Conservation (phyloP, 2,888 invertebrate genomes). For the Monochamus alternatus region DNA sequence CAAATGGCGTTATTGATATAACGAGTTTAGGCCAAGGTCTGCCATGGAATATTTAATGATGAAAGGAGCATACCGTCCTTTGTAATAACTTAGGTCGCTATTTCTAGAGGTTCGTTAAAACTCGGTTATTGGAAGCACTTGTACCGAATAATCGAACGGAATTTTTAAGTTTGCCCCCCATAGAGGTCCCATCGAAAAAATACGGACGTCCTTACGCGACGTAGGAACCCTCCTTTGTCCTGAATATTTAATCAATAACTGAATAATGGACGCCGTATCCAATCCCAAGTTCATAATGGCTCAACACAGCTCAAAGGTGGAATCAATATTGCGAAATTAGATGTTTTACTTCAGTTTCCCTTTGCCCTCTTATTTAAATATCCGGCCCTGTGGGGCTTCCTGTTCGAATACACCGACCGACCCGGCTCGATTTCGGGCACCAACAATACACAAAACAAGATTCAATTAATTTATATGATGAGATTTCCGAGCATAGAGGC, state of each 20-base stretch:
- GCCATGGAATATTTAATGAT: too few species aligned
- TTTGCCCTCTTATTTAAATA: conserved; percentile 17
- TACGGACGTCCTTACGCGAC: too few species aligned
- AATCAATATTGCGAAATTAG: conserved; percentile 30
- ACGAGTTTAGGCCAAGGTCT: too few species aligned
- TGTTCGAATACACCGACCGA: conserved; percentile 2
- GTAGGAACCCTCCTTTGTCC: not conserved
- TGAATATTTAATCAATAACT: conserved; percentile 10
- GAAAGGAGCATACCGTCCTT: too few species aligned
- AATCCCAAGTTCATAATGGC: not conserved
- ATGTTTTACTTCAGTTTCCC: conserved; percentile 26
- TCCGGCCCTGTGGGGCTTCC: conserved; percentile 1
- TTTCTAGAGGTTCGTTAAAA: too few species aligned
- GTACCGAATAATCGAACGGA: too few species aligned
- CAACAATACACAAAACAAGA: conserved; percentile 31
- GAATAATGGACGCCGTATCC: conserved; percentile 3
- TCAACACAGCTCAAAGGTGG: conserved; percentile 18
- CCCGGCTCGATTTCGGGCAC: conserved; percentile 8
- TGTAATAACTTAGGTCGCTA: too few species aligned
- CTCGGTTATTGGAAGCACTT: too few species aligned
- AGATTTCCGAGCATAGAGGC: conserved; percentile 13
- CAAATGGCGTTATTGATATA: too few species aligned
- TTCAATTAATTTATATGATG: conserved; percentile 35
- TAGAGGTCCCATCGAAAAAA: too few species aligned
- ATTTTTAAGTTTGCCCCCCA: too few species aligned